Percentiles rank a stretch among this genome's conserved stretches.
Conservation (phyloP, 2,797 vertebrate species). For the Oreochromis grahami region DNA sequence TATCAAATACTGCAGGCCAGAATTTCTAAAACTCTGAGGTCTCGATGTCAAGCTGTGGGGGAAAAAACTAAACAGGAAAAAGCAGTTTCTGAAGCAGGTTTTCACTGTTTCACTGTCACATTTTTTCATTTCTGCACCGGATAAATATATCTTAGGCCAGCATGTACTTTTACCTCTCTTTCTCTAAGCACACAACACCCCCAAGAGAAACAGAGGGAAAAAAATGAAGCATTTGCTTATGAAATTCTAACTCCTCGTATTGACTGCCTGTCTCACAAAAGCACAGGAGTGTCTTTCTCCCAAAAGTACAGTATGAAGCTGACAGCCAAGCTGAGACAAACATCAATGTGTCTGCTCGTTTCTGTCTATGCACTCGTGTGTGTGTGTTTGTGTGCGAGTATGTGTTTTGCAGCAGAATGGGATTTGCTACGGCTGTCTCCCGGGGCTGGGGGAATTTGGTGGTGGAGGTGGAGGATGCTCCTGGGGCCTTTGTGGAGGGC, state of each 20-base stretch:
- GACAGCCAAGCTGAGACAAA: conserved; percentile 57
- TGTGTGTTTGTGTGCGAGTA: conserved; percentile 16
- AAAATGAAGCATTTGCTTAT: conserved; percentile 58
- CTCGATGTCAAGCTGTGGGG: neutral
- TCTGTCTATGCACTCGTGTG: neutral
- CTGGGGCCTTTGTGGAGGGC: conserved; percentile 62
- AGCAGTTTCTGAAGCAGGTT: neutral
- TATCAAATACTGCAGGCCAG: neutral
- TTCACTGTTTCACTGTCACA: neutral
- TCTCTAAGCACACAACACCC: conserved; percentile 22
- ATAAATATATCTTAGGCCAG: conserved; percentile 40
- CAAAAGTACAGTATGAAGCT: conserved; percentile 54
- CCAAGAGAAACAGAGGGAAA: conserved; percentile 25
- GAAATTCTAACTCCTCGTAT: conserved; percentile 49
- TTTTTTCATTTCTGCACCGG: neutral
- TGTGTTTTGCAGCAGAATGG: conserved; percentile 63
- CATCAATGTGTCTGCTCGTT: conserved; percentile 25
- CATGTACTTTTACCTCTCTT: conserved; percentile 9
- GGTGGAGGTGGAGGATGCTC: conserved; percentile 62
- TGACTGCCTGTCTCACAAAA: conserved; percentile 33
- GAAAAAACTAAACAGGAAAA: neutral
- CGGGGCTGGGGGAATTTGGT: conserved; percentile 54
- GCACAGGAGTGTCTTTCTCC: conserved; percentile 29
- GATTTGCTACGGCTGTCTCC: conserved; percentile 72
- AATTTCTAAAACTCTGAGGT: neutral